phyloP scores from a whole-genome alignment of 1,140 invertebrate species.

The Diploscapter pachys region DNA sequence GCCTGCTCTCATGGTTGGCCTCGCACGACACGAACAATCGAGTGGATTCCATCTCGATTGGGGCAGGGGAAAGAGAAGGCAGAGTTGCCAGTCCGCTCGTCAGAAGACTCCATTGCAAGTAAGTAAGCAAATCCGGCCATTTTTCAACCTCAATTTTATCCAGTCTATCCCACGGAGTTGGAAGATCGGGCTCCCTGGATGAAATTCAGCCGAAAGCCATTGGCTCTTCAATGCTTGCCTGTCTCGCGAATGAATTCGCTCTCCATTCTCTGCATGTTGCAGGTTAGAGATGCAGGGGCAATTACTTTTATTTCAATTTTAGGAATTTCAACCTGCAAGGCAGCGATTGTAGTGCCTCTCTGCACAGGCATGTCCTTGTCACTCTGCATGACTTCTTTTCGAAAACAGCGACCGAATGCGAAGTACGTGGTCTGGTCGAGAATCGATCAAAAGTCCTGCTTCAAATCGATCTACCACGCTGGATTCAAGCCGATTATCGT shows the following conservation, averaged over 20 bases:
- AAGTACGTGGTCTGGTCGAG: constrained; percentile 80
- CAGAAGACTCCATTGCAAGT: constrained; percentile 32
- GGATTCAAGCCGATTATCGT: constrained; percentile 72
- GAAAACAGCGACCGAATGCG: constrained; percentile 69
- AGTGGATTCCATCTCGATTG: constrained; percentile 34
- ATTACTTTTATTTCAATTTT: constrained; percentile 41
- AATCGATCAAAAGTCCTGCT: constrained; percentile 85
- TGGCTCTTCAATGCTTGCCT: constrained; percentile 76
- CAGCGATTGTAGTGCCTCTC: constrained; percentile 69
- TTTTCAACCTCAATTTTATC: background rate
- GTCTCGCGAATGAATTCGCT: constrained; percentile 74
- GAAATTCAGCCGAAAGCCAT: constrained; percentile 83
- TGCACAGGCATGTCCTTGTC: constrained; percentile 81
- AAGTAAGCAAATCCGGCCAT: constrained; percentile 16
- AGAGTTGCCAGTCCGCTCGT: constrained; percentile 37
- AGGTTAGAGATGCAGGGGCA: constrained; percentile 60
- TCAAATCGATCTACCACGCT: constrained; percentile 78
- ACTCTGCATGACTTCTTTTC: constrained; percentile 73
- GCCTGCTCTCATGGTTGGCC: constrained; percentile 30
- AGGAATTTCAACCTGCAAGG: constrained; percentile 63
- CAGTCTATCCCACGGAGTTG: constrained; percentile 78
- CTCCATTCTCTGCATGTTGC: constrained; percentile 71
- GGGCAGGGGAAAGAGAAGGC: constrained; percentile 42
- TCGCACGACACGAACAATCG: constrained; percentile 38
- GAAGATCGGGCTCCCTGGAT: constrained; percentile 77